Conservation (phyloP, 1,140 invertebrate species). For the Tetramorium alpestre region DNA sequence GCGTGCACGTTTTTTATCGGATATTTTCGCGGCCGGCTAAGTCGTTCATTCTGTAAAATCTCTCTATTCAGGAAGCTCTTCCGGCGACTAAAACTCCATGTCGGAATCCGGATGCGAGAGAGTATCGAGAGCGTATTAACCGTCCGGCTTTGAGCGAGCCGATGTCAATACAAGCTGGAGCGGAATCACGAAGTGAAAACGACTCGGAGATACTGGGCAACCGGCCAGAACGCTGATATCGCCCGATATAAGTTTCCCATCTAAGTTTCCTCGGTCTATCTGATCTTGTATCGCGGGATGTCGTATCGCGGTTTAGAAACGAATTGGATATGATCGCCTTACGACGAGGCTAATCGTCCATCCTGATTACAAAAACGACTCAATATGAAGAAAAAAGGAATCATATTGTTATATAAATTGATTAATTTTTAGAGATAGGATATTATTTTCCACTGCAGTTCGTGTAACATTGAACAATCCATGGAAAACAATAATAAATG, state of each 20-base stretch:
- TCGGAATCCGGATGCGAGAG: constrained; percentile 31
- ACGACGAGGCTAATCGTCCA: background rate
- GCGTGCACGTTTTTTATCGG: constrained; percentile 39
- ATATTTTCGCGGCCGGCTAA: constrained; percentile 55
- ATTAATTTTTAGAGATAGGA: background rate
- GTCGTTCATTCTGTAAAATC: constrained; percentile 46
- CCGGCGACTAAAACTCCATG: constrained; percentile 34
- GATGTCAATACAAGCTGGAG: constrained; percentile 68
- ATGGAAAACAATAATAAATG: too few relatives aligned
- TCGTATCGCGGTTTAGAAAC: constrained; percentile 23
- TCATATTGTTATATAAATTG: background rate
- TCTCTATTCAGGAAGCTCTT: constrained; percentile 46
- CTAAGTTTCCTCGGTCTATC: constrained; percentile 37
- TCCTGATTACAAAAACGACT: background rate
- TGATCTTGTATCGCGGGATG: background rate
- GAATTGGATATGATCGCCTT: background rate
- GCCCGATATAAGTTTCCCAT: constrained; percentile 62
- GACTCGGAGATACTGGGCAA: constrained; percentile 66
- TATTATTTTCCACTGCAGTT: background rate
- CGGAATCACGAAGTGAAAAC: constrained; percentile 71
- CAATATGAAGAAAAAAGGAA: background rate
- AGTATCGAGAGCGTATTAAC: constrained; percentile 72
- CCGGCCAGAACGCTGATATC: constrained; percentile 69
- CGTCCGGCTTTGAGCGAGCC: constrained; percentile 56
- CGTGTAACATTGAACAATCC: background rate